These are phyloP conservation scores for Tigriopus japonicus DNA, from an alignment of 1,140 invertebrate species.

Conservation along the genomic window DNA sequence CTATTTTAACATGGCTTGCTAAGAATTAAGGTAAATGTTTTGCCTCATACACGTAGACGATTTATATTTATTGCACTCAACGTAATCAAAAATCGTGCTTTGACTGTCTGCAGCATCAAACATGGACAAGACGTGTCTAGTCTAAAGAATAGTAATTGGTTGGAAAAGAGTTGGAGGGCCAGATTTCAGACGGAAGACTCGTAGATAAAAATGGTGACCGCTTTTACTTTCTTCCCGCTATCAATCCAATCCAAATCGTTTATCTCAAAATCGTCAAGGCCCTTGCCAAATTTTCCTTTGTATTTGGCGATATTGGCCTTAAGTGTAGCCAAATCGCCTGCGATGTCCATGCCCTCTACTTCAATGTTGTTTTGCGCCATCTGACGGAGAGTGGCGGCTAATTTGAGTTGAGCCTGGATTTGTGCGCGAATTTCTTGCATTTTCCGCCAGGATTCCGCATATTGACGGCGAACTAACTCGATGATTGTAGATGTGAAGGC, in stretches of 20 bases:
- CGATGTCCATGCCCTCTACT: constrained; percentile 10
- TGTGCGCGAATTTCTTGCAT: constrained; percentile 25
- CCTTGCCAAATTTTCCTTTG: constrained; percentile 11
- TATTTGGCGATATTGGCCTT: constrained; percentile 7
- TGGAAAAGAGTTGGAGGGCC: too few relatives aligned
- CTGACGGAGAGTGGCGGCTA: constrained; percentile 5
- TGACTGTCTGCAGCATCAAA: too few relatives aligned
- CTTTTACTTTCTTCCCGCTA: constrained; percentile 7
- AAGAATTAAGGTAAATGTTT: too few relatives aligned
- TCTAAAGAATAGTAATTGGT: too few relatives aligned
- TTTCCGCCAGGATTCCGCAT: constrained; percentile 61
- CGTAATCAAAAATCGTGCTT: too few relatives aligned
- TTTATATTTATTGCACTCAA: too few relatives aligned
- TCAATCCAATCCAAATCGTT: constrained; percentile 13
- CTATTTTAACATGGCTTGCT: too few relatives aligned
- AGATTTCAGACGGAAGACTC: constrained; percentile 6
- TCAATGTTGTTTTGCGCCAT: constrained; percentile 10
- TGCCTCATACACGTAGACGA: too few relatives aligned
- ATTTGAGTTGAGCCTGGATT: constrained; percentile 32
- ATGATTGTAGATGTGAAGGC: constrained; percentile 86
- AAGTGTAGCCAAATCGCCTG: constrained; percentile 4
- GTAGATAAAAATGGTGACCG: constrained; percentile 14
- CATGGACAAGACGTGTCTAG: too few relatives aligned
- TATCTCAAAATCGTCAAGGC: constrained; percentile 9
- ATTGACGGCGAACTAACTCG: constrained; percentile 61